phyloP scores from a whole-genome alignment of 2,797 vertebrate genomes.

The Borostomias antarcticus region DNA sequence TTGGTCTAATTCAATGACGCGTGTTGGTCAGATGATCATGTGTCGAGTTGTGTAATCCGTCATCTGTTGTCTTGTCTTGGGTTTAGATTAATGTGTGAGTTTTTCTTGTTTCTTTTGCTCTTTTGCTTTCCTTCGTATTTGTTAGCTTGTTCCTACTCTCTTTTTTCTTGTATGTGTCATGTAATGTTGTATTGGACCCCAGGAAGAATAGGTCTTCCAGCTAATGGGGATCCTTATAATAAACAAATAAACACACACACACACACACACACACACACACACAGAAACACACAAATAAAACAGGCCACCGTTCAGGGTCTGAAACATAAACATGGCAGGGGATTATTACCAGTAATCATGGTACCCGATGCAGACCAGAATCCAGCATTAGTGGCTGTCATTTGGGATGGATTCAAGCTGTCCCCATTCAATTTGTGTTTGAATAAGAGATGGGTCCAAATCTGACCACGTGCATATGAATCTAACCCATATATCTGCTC shows the following conservation, averaged over 20 bases:
- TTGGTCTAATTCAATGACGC: too few species aligned
- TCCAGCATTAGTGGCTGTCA: constrained; percentile 71
- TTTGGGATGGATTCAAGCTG: constrained; percentile 75
- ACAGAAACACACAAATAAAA: constrained; percentile 6
- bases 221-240: too few species aligned
- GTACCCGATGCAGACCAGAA: constrained; percentile 74
- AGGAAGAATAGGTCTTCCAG: too few species aligned
- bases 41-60: too few species aligned
- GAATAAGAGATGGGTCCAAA: constrained; percentile 78
- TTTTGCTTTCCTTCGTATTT: too few species aligned
- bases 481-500: constrained; percentile 80
- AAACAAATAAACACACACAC: not conserved
- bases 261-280: not conserved
- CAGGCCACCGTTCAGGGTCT: constrained; percentile 51
- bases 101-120: too few species aligned
- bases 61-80: too few species aligned
- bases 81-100: too few species aligned
- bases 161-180: too few species aligned
- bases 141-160: too few species aligned
- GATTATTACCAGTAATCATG: constrained; percentile 77
- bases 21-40: too few species aligned
- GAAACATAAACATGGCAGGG: constrained; percentile 63
- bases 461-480: constrained; percentile 83
- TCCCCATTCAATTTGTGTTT: constrained; percentile 81
- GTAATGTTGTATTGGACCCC: too few species aligned